These are phyloP conservation scores for Macropodus opercularis DNA, from an alignment of 2,797 vertebrate genomes.

Conservation along the genomic window DNA sequence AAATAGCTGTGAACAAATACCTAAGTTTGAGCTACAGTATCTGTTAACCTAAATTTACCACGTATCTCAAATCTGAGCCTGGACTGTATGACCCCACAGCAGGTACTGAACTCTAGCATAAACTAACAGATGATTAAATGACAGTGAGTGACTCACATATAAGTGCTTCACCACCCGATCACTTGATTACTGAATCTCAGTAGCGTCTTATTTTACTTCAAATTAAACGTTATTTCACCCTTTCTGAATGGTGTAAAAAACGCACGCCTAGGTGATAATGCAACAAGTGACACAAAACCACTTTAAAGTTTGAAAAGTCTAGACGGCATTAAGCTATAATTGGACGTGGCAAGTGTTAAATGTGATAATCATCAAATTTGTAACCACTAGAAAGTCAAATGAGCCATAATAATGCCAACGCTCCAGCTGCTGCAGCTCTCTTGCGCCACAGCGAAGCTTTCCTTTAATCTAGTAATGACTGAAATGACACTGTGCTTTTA, in stretches of 20 bases:
- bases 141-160: no score
- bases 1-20: neutral
- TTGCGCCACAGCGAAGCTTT: constrained; percentile 34
- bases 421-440: constrained; percentile 59
- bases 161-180: no score
- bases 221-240: neutral
- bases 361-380: constrained; percentile 74
- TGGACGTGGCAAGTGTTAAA: constrained; percentile 72
- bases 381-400: constrained; percentile 73
- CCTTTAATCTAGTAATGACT: constrained; percentile 81
- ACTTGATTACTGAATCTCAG: no score
- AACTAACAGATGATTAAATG: no score
- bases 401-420: constrained; percentile 62
- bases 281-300: constrained; percentile 7
- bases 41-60: no score
- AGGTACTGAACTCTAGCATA: no score
- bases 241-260: constrained; percentile 5
- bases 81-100: no score
- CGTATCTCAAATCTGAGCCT: neutral
- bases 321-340: constrained; percentile 48
- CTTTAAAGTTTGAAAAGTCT: constrained; percentile 29
- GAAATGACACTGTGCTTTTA: constrained; percentile 69
- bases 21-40: neutral
- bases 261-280: neutral
- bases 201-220: neutral